Evolutionary conservation across 1,140 invertebrate genomes (phyloP).

Genomic region (Neodiprion virginianus): DNA sequence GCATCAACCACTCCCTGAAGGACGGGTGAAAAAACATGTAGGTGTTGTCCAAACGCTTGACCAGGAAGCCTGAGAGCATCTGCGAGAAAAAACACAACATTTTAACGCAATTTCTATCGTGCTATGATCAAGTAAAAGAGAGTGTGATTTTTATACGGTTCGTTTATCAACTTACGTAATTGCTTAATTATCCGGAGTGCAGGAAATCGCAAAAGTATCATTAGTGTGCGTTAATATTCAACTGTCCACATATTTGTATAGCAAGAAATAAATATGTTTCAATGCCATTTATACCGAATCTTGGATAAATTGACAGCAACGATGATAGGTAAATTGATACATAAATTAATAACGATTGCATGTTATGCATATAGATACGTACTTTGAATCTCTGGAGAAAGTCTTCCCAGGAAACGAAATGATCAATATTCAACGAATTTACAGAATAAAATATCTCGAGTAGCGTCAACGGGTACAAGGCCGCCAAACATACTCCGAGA

Average conservation of each 20-base stretch:
- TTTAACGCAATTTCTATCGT: conserved; percentile 2
- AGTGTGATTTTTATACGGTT: conserved; percentile 17
- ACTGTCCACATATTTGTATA: conserved; percentile 1
- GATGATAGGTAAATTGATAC: too few relatives aligned
- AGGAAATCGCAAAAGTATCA: background rate
- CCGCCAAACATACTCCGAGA: conserved; percentile 87
- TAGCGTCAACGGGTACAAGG: conserved; percentile 87
- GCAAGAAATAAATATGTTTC: background rate
- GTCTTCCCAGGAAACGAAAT: conserved; percentile 86
- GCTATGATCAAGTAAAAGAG: background rate
- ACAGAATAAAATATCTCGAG: conserved; percentile 94
- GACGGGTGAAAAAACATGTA: conserved; percentile 98
- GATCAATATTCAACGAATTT: conserved; percentile 80
- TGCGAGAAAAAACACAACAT: conserved; percentile 41
- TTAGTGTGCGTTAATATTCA: conserved; percentile 10
- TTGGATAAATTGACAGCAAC: too few relatives aligned
- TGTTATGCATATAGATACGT: conserved; percentile 27
- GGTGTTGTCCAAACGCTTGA: conserved; percentile 88
- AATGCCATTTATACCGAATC: background rate
- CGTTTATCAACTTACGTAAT: background rate
- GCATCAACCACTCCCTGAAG: conserved; percentile 94
- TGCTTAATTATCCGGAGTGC: too few relatives aligned
- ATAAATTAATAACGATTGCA: too few relatives aligned
- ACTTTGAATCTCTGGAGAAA: conserved; percentile 86
- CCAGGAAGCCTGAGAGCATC: conserved; percentile 82